Conservation (phyloP, 1,140 invertebrate genomes). For the Latrodectus geometricus region DNA sequence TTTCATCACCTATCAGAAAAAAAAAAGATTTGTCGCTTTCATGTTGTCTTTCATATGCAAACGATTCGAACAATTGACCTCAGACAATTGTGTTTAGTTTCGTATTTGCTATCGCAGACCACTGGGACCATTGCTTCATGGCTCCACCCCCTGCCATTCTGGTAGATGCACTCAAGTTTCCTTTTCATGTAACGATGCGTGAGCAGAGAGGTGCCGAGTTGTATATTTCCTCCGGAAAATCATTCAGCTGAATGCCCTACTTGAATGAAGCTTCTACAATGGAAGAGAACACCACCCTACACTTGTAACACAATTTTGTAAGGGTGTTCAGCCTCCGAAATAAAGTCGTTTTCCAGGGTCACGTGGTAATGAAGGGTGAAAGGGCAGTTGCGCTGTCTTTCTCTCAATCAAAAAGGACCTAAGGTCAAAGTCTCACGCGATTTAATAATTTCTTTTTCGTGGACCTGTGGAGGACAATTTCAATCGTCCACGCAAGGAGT, state of each 20-base stretch:
- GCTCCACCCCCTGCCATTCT: not conserved
- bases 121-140: not conserved
- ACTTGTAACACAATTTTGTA: slow-evolving; percentile 1
- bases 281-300: not conserved
- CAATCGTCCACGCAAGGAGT: not conserved
- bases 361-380: not conserved
- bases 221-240: not conserved
- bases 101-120: not conserved
- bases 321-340: not conserved
- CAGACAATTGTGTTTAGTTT: not conserved
- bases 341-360: not conserved
- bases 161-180: not conserved
- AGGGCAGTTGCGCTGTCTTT: not conserved
- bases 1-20: too few species aligned
- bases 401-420: too few species aligned
- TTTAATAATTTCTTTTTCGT: too few species aligned
- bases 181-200: slow-evolving; percentile 1
- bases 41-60: not conserved
- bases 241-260: not conserved
- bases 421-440: too few species aligned
- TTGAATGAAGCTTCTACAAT: not conserved
- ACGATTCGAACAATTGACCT: not conserved
- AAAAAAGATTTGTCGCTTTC: not conserved
- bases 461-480: too few species aligned
- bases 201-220: not conserved